Evolutionary conservation across 92 coral and sea anemone genomes (phyloP), one percentile per base, ranked within the genome.

Genomic region (Epizoanthus illoricatus): DNA sequence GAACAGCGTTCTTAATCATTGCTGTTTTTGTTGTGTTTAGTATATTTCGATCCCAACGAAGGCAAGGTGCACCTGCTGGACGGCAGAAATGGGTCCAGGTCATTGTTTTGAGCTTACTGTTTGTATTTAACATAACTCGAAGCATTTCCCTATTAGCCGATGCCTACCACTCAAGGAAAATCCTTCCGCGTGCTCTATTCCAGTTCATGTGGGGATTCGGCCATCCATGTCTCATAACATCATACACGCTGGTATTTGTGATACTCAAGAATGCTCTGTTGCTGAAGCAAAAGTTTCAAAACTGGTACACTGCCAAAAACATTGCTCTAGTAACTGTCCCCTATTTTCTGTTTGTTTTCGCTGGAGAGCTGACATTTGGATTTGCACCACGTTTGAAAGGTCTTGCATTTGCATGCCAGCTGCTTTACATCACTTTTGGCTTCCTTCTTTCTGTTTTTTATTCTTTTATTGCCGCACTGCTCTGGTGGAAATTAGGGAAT

Each of bases 201-300:
- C 91, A 90, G 45, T 28, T 90, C 28, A 69, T 92, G 3, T 92
- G 97, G 97, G 97, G 94, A 7, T 16, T 88, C 0, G 97, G 92
- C 4, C 94, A 92, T 65, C 97, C 97, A 17, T 90, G 97, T 15
- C 54, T 92, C 36, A 81, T 92, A 52, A 86, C 94, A 1, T 92
- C 94, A 10, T 92, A 88, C 83, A 71, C 90, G 0, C 87, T 92
- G 15, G 76, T 92, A 28, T 92, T 92, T 60, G 73, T 88, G n/a
- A 93, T 92, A 20, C 89, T 90, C 39, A 88, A 88, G 67, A 92
- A 92, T 79, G 97, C 94, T 10, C 74, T 92, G 75, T 28, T 80
- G 42, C 86, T 92, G 65, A 86, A 86, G 40, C 97, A 90, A 40
- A 80, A 86, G 8, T 92, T 92, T 64, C 94, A 86, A 49, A 80